Conservation (phyloP, 2,113 vertebrate genomes). For the Hippocampus comes region DNA sequence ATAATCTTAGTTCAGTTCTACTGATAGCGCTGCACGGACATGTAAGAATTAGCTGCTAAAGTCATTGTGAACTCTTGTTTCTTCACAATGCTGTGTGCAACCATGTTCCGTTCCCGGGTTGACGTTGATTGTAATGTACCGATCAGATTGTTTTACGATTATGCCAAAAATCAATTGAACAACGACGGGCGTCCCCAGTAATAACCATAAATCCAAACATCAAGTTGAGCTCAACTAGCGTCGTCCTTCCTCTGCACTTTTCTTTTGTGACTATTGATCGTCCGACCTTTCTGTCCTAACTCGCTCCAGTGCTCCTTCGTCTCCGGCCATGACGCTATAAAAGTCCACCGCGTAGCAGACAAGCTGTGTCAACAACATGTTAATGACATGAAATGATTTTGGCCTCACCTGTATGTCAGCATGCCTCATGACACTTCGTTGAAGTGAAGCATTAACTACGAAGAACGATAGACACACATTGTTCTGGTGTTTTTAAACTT, state of each 20-base stretch:
- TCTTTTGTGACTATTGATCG: slow-evolving; percentile 40
- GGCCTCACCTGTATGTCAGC: not conserved
- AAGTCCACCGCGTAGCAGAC: not conserved
- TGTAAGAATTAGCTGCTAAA: too few relatives aligned
- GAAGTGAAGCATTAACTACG: not conserved
- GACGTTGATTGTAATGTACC: not conserved
- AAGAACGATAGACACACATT: not conserved
- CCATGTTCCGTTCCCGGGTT: not conserved
- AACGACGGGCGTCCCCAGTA: not conserved
- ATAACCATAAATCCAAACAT: slow-evolving; percentile 5
- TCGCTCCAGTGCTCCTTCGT: slow-evolving; percentile 19
- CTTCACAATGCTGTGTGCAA: too few relatives aligned
- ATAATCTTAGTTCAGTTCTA: not conserved
- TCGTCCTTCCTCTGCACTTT: not conserved
- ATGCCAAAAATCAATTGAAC: not conserved
- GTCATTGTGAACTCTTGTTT: too few relatives aligned
- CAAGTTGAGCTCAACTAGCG: not conserved
- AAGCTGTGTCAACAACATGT: not conserved
- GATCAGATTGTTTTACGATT: not conserved
- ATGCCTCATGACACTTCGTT: not conserved
- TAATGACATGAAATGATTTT: not conserved
- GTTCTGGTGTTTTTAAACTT: not conserved
- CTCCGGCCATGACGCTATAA: not conserved
- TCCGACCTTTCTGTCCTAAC: slow-evolving; percentile 16
- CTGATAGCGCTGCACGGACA: too few relatives aligned